phyloP scores from a whole-genome alignment of 1,140 invertebrate species.

The Holotrichia oblita region DNA sequence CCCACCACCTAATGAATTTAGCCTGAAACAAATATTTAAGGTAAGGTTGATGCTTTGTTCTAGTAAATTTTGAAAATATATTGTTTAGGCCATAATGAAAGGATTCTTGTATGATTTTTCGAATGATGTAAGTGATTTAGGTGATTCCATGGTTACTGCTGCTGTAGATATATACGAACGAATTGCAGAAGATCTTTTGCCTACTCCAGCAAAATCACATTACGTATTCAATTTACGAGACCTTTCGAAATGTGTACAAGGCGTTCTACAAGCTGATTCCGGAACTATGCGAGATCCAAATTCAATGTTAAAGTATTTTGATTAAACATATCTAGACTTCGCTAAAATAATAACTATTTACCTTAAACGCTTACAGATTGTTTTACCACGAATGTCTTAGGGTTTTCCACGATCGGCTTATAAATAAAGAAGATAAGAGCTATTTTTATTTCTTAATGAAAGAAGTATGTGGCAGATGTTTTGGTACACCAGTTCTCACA shows the following conservation, averaged over 20 bases:
- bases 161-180: slow-evolving; percentile 83
- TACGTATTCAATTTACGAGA: slow-evolving; percentile 92
- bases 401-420: slow-evolving; percentile 90
- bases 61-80: slow-evolving; percentile 8
- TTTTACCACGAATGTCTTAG: slow-evolving; percentile 91
- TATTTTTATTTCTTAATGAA: slow-evolving; percentile 80
- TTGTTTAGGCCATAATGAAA: slow-evolving; percentile 71
- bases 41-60: slow-evolving; percentile 61
- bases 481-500: slow-evolving; percentile 71
- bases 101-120: slow-evolving; percentile 83
- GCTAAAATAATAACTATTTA: not conserved
- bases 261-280: slow-evolving; percentile 78
- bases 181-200: slow-evolving; percentile 80
- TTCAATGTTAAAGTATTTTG: slow-evolving; percentile 68
- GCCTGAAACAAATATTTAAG: slow-evolving; percentile 82
- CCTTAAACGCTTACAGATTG: slow-evolving; percentile 65
- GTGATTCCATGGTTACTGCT: slow-evolving; percentile 78
- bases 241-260: slow-evolving; percentile 90
- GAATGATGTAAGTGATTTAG: slow-evolving; percentile 73
- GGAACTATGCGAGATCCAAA: slow-evolving; percentile 70
- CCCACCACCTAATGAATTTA: slow-evolving; percentile 76
- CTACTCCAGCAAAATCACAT: slow-evolving; percentile 89
- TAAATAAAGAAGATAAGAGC: slow-evolving; percentile 80
- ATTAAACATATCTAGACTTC: not conserved
- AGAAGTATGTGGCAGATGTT: slow-evolving; percentile 68